phyloP scores from a whole-genome alignment of 2,113 vertebrate genomes.

The Channa argus region DNA sequence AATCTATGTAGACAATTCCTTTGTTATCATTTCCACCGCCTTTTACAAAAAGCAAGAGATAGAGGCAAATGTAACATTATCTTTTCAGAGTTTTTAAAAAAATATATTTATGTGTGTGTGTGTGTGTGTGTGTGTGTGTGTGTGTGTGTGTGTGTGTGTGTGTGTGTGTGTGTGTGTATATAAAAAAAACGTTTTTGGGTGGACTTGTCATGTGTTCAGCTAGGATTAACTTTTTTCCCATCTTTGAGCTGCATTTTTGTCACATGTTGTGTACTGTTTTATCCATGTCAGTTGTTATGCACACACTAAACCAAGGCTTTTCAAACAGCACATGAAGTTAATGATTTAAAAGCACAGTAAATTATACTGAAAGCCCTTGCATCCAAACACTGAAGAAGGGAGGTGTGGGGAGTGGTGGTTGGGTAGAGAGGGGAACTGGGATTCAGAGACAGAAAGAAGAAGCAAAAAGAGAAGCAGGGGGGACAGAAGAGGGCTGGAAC shows the following conservation, averaged over 20 bases:
- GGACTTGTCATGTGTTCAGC: conserved; percentile 46
- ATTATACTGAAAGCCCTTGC: conserved; percentile 81
- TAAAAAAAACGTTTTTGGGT: conserved; percentile 54
- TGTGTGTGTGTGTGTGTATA: too few relatives aligned
- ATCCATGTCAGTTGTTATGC: conserved; percentile 70
- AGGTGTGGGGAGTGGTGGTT: conserved; percentile 2
- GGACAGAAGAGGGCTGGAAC: conserved; percentile 64
- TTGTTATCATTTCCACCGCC: conserved; percentile 79
- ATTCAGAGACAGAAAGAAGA: conserved; percentile 42
- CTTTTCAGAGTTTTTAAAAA: conserved; percentile 74
- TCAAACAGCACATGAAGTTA: conserved; percentile 76
- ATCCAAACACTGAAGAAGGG: conserved; percentile 61
- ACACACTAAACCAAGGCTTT: conserved; percentile 67
- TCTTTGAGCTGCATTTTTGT: conserved; percentile 41
- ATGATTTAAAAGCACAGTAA: conserved; percentile 84
- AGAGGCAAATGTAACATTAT: conserved; percentile 66
- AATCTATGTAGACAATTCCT: conserved; percentile 77
- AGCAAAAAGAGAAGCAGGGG: neutral
- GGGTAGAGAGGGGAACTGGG: conserved; percentile 33
- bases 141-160: too few relatives aligned
- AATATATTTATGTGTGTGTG: conserved; percentile 34
- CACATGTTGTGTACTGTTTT: conserved; percentile 62
- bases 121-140: too few relatives aligned
- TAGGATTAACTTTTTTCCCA: conserved; percentile 27
- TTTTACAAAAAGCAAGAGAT: conserved; percentile 74